A percentile compares a stretch with the other conserved stretches of the same genome.
Conservation (phyloP, 2,797 vertebrate species). For the Poecilia gillii region DNA sequence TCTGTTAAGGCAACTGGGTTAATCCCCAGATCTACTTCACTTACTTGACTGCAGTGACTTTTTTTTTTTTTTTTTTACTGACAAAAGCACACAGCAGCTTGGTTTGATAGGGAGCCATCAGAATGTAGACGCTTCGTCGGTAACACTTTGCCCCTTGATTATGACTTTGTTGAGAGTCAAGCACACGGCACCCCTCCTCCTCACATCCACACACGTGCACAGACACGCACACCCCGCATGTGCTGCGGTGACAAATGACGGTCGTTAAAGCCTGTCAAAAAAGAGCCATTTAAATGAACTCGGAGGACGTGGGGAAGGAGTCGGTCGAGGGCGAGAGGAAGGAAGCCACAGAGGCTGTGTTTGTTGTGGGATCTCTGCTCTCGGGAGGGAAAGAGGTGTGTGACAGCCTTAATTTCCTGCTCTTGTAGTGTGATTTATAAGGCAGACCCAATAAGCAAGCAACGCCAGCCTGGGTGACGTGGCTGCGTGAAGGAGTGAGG, state of each 20-base stretch:
- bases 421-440: slow-evolving; percentile 68
- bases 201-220: slow-evolving; percentile 15
- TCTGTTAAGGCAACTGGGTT: slow-evolving; percentile 53
- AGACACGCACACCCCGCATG: slow-evolving; percentile 20
- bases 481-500: slow-evolving; percentile 37
- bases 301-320: slow-evolving; percentile 46
- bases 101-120: slow-evolving; percentile 18
- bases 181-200: background rate
- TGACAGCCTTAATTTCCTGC: slow-evolving; percentile 76
- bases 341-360: slow-evolving; percentile 21
- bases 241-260: slow-evolving; percentile 68
- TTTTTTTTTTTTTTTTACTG: slow-evolving; percentile 15
- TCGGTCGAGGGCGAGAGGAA: slow-evolving; percentile 43
- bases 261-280: slow-evolving; percentile 74
- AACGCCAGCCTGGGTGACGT: slow-evolving; percentile 41
- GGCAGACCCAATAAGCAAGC: slow-evolving; percentile 33
- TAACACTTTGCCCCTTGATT: slow-evolving; percentile 59
- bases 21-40: slow-evolving; percentile 48
- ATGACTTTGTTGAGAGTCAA: slow-evolving; percentile 52
- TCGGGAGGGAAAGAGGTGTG: slow-evolving; percentile 29
- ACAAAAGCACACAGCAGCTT: slow-evolving; percentile 29
- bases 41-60: slow-evolving; percentile 26
- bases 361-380: slow-evolving; percentile 39
- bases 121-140: slow-evolving; percentile 41
- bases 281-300: slow-evolving; percentile 75